These are phyloP conservation scores for Todiramphus saurophagus DNA, from an alignment of 2,113 vertebrate species.

Conservation along the genomic window DNA sequence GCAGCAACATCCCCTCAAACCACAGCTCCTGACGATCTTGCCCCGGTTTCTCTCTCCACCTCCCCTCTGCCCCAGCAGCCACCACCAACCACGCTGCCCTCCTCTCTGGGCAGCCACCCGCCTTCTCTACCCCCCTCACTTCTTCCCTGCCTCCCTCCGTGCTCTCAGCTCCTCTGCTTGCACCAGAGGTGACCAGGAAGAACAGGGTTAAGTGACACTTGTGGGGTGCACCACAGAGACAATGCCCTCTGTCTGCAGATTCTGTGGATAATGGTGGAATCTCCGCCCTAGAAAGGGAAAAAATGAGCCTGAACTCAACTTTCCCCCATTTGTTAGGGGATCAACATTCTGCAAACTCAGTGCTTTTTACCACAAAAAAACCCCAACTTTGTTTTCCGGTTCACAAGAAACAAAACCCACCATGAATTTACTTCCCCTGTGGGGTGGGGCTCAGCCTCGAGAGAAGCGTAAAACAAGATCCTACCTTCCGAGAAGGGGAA, in stretches of 20 bases:
- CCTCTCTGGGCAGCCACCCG: background rate
- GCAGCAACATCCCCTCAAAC: background rate
- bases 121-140: background rate
- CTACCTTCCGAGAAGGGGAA: fast-evolving
- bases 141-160: background rate
- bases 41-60: background rate
- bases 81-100: fast-evolving
- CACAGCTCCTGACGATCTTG: background rate
- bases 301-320: background rate
- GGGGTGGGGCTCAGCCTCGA: fast-evolving
- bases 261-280: background rate
- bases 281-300: background rate
- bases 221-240: background rate
- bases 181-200: background rate
- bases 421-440: background rate
- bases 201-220: background rate
- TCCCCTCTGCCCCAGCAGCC: background rate
- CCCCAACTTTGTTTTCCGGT: background rate
- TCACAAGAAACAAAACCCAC: background rate
- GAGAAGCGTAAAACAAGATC: background rate
- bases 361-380: too few species aligned
- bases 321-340: fast-evolving
- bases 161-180: background rate
- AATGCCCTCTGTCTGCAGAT: background rate
- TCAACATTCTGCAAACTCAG: background rate